Evolutionary conservation across 2,888 invertebrate genomes (phyloP), one percentile per base, ranked within the genome.

Genomic region (Tyria jacobaeae): DNA sequence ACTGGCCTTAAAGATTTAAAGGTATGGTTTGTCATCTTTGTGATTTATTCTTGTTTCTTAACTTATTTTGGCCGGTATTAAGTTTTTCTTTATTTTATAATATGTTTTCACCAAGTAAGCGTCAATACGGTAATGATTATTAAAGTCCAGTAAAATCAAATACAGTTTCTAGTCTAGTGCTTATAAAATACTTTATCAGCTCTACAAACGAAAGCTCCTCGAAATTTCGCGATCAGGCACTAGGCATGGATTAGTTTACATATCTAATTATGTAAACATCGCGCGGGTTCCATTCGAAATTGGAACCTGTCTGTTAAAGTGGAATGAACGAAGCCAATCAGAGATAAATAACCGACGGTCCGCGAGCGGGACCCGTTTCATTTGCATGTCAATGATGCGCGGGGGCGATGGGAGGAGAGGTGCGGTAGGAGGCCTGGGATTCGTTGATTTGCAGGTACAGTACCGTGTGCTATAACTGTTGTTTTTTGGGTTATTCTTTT

Each of bases 331-430:
- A 84, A 89, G 84, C 90, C 91, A 93, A 93, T 93, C 91, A 91
- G 90, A 93, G 91, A 92, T 93, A 92, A 92, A 92, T 90, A 92
- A 91, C 90, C 84, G 83, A 82, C 84, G 86, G 90, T 89, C 90
- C 86, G 85, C 86, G 85, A 83, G 87, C 84, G 82, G 81, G 87
- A 86, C 85, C 77, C 83, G 86, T 87, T 89, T 88, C 91, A 92
- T 94, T 93, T 92, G 89, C 93, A 93, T 93, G 89, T 85, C 91
- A 89, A 92, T 89, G 87, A 80, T 76, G 81, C 70, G 79, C 73
- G 78, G 80, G 66, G 80, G 74, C 67, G 75, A 66, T 48, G 70
- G 71, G 62, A 69, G 53, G 60, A 54, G 73, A 71, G 71, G 60
- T 61, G 73, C 50, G 68, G 64, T 39, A 34, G 61, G 25, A 62